Percentiles rank a stretch among this genome's conserved stretches.
These are phyloP conservation scores for Myotis vivesi DNA, from an alignment of 2,797 vertebrate species.

Conservation along the genomic window DNA sequence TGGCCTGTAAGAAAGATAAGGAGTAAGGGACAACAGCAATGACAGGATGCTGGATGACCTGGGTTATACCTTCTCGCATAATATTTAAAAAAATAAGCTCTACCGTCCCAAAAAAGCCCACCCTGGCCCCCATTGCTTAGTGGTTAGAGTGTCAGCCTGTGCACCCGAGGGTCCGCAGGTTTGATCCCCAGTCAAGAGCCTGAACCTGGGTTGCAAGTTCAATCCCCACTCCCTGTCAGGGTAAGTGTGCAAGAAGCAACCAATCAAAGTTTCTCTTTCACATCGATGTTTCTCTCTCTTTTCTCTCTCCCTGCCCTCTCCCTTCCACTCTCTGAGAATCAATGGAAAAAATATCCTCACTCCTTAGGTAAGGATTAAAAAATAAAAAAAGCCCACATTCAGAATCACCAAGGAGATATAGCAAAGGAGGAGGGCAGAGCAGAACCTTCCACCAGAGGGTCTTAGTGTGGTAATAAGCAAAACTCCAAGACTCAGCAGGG, in stretches of 20 bases:
- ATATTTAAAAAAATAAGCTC: neutral
- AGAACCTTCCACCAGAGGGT: neutral
- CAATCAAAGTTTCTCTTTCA: too few species aligned
- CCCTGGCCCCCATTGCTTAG: neutral
- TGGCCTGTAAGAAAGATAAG: neutral
- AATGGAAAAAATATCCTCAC: too few species aligned
- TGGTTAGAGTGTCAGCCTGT: neutral
- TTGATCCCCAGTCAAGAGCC: neutral
- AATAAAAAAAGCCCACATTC: neutral
- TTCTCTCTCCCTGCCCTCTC: too few species aligned
- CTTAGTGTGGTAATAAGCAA: conserved; percentile 25
- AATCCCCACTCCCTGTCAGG: too few species aligned
- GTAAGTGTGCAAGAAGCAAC: too few species aligned
- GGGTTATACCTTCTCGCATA: neutral
- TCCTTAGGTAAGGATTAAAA: too few species aligned
- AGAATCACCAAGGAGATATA: conserved; percentile 28
- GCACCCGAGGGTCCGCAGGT: neutral
- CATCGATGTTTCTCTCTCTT: too few species aligned
- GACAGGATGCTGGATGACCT: neutral
- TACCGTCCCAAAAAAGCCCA: too few species aligned
- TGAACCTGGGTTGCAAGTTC: too few species aligned
- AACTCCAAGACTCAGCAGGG: conserved; percentile 29
- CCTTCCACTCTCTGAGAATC: too few species aligned
- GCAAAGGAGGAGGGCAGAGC: neutral
- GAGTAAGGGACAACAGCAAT: neutral